These are phyloP conservation scores for Mormyrops attenuatus DNA, from an alignment of 2,797 vertebrate genomes.

Conservation along the genomic window DNA sequence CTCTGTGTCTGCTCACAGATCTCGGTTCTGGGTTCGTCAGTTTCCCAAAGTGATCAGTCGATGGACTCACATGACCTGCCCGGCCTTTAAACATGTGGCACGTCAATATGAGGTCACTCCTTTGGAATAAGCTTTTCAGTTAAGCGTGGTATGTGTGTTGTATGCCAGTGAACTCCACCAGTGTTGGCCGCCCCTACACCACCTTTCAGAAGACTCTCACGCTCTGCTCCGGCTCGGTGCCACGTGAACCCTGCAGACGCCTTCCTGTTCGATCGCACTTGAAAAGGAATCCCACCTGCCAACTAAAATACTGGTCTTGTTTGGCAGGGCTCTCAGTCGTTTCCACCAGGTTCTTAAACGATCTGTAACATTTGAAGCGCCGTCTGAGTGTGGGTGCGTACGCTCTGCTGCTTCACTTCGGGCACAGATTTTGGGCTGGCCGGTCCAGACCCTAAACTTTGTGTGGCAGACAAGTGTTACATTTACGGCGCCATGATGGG, in stretches of 20 bases:
- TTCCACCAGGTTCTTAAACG: conserved; percentile 22
- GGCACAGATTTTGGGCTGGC: conserved; percentile 46
- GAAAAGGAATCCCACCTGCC: not conserved
- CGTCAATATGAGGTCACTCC: not conserved
- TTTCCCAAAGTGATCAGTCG: not conserved
- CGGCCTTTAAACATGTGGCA: not conserved
- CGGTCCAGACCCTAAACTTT: conserved; percentile 41
- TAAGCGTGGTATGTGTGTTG: not conserved
- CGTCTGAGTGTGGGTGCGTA: not conserved
- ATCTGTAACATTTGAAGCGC: conserved; percentile 5
- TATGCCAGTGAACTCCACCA: not conserved
- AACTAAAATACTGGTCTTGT: conserved; percentile 24
- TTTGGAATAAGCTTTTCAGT: not conserved
- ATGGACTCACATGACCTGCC: not conserved
- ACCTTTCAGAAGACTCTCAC: not conserved
- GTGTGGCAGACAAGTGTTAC: conserved; percentile 46
- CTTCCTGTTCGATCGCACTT: not conserved
- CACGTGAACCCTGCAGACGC: not conserved
- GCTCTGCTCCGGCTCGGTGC: not conserved
- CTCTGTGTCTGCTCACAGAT: not conserved
- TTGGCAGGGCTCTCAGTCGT: conserved; percentile 10
- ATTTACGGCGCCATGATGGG: conserved; percentile 53
- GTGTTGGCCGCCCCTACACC: not conserved
- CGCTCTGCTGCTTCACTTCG: conserved; percentile 17
- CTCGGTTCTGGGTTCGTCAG: not conserved